A percentile compares a stretch with the other conserved stretches of the same genome.
Conservation (phyloP, 2,797 vertebrate species). For the Taeniopygia guttata region DNA sequence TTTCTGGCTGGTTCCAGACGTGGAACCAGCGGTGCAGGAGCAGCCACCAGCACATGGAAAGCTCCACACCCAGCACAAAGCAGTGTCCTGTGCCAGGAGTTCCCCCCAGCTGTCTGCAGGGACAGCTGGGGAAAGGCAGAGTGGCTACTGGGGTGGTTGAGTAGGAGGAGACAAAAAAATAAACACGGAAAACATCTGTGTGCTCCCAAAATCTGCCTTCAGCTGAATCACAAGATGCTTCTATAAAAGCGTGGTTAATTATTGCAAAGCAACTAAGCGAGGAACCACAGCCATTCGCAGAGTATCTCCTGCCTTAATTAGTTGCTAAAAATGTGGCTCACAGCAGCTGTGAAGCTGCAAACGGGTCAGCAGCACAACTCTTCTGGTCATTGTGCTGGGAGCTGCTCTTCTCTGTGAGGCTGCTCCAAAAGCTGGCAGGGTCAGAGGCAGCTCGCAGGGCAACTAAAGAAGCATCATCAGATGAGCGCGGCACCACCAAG, state of each 20-base stretch:
- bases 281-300: background rate
- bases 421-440: background rate
- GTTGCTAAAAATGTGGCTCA: background rate
- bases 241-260: background rate
- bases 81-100: background rate
- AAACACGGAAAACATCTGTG: background rate
- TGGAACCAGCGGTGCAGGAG: background rate
- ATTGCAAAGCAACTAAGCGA: background rate
- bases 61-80: accelerated
- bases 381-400: background rate
- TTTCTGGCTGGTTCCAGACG: background rate
- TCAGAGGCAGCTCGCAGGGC: background rate
- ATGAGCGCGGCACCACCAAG: background rate
- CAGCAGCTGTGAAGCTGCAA: background rate
- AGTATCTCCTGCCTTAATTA: background rate
- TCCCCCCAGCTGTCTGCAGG: accelerated
- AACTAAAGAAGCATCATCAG: background rate
- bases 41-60: accelerated
- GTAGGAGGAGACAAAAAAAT: background rate
- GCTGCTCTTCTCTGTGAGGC: background rate
- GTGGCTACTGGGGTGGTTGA: background rate
- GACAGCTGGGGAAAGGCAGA: background rate
- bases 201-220: background rate
- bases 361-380: background rate
- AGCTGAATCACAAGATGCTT: slow-evolving; percentile 3